Evolutionary conservation across 2,797 vertebrate genomes (phyloP).

Genomic region (Scarus forsteni): DNA sequence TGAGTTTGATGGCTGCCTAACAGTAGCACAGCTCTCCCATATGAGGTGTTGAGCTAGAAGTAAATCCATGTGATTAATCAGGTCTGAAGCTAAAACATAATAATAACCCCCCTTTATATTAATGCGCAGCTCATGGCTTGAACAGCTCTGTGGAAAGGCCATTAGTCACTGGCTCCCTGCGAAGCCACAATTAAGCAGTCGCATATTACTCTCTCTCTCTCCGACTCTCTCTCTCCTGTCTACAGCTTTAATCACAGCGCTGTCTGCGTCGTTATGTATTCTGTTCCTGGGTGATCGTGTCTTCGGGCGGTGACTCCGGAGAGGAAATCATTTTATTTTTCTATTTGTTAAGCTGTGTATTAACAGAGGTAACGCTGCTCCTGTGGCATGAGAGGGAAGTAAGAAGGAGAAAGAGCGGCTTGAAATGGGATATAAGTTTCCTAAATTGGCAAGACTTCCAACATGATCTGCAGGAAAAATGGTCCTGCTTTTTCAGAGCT

Average conservation of each 20-base stretch:
- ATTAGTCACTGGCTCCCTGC: conserved; percentile 82
- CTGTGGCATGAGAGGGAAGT: conserved; percentile 8
- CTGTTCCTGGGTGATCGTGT: conserved; percentile 74
- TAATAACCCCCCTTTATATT: conserved; percentile 86
- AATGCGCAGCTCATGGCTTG: conserved; percentile 82
- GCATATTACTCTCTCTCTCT: conserved; percentile 73
- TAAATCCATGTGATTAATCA: conserved; percentile 84
- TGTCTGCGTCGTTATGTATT: conserved; percentile 73
- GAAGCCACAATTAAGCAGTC: conserved; percentile 84
- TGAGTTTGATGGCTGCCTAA: conserved; percentile 67
- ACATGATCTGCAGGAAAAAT: conserved; percentile 21
- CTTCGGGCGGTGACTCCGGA: conserved; percentile 66
- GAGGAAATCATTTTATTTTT: conserved; percentile 74
- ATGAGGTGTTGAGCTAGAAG: conserved; percentile 72
- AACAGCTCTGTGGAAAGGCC: conserved; percentile 80
- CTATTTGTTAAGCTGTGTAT: conserved; percentile 72
- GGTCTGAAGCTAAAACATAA: conserved; percentile 85
- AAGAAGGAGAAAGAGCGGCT: conserved; percentile 9
- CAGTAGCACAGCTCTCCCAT: conserved; percentile 55
- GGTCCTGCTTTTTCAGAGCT: conserved; percentile 25
- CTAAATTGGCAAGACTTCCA: conserved; percentile 20
- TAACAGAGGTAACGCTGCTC: conserved; percentile 49
- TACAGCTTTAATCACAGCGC: conserved; percentile 76
- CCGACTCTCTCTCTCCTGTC: conserved; percentile 51
- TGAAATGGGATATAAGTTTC: conserved; percentile 40